Base-by-base conservation (phyloP, 2,888 invertebrate species). In the Drosophila flavopinicola region DNA sequence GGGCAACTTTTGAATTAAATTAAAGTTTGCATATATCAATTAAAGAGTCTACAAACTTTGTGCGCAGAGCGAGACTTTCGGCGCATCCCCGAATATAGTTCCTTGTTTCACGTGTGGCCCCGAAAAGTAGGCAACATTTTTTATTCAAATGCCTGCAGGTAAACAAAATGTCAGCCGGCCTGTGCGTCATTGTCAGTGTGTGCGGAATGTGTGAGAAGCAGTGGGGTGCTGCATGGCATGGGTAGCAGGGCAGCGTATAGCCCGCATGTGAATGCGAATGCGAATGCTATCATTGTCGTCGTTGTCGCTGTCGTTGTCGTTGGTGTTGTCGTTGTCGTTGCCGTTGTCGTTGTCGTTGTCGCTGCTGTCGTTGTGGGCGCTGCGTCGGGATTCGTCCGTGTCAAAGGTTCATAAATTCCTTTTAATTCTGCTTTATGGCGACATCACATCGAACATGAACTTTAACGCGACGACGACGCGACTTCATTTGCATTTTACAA, bases 391-490 rank as follows among this genome's bases (percentile, higher is more conserved):
- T 59, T 51, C 58, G 71, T 82, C 79, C 84, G 85, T 85, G 84
- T 78, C 84, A 86, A 85, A 82, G 85, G 79, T 86, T 82, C 82
- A 86, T 86, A 86, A 85, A 82, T 85, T 85, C 68, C 63, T 79
- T 79, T 85, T 86, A 84, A 85, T 84, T 76, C 84, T 84, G 77
- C 84, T 84, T 84, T 84, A 86, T 84, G 84, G 86, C 86, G 76
- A 83, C 83, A 83, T 85, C 83, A 71, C 78, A 80, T 85, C 78
- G 86, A 84, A 86, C 86, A 86, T 85, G 86, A 84, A 84, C 83
- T 85, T 83, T 77, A 83, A 79, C 79, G 83, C 77, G 72, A 60
- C 15, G 47, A 60, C 61, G 33, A 47, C 52, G 67, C 65, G 63
- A 68, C 77, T 86, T 86, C 84, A 84, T 84, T 84, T 84, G 86